Conservation (phyloP, 2,113 vertebrate species). For the Platanista minor region DNA sequence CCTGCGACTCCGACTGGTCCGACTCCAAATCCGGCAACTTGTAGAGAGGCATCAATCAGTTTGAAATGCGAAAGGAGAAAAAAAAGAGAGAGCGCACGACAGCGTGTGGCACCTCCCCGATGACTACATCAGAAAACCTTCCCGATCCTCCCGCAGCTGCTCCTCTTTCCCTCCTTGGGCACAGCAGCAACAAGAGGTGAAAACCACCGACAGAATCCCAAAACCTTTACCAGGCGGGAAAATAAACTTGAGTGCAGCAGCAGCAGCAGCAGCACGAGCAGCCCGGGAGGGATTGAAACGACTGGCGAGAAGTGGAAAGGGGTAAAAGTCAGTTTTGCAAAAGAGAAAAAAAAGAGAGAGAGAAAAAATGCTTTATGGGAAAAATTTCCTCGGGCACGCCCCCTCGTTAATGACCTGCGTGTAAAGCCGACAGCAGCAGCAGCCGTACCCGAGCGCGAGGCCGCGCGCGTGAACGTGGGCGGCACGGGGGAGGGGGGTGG, state of each 20-base stretch:
- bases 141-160: conserved; percentile 70
- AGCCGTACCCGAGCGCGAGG: conserved; percentile 61
- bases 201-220: conserved; percentile 55
- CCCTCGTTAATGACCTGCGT: conserved; percentile 79
- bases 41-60: conserved; percentile 81
- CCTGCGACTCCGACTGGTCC: conserved; percentile 64
- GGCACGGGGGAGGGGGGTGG: conserved; percentile 14
- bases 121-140: conserved; percentile 76
- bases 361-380: conserved; percentile 68
- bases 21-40: conserved; percentile 81
- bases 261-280: conserved; percentile 16
- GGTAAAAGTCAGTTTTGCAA: conserved; percentile 78
- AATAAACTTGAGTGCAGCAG: conserved; percentile 82
- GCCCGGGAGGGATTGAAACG: conserved; percentile 72
- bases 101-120: conserved; percentile 73
- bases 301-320: conserved; percentile 75
- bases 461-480: conserved; percentile 67
- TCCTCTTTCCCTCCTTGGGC: conserved; percentile 63
- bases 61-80: conserved; percentile 34
- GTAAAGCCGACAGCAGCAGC: conserved; percentile 72
- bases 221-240: conserved; percentile 73
- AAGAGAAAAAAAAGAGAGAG: conserved; percentile 2
- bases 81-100: neutral
- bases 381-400: conserved; percentile 81
- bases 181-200: conserved; percentile 62